Evolutionary conservation across 30 jellyfish, hydroid and myxozoan genomes (phyloP).

Genomic region (Aurelia sp.): DNA sequence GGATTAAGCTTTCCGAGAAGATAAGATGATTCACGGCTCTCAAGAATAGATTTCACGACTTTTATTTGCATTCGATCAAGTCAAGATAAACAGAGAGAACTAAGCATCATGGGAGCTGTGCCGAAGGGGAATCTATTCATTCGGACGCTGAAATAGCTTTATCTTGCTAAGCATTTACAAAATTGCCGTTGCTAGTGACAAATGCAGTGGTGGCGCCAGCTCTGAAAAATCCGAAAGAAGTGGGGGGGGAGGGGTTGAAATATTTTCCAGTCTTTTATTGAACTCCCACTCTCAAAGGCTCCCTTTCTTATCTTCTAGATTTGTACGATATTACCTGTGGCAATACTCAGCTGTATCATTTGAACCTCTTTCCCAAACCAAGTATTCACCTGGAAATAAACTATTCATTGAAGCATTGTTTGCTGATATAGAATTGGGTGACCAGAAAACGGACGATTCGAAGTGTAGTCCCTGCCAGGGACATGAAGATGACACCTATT

Average conservation of each 20-base stretch:
- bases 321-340: conserved; percentile 55
- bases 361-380: conserved; percentile 33
- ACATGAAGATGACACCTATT: conserved; percentile 3
- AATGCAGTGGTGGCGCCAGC: too few species aligned
- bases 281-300: too few species aligned
- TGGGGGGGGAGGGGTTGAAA: too few species aligned
- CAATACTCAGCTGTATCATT: conserved; percentile 51
- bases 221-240: too few species aligned
- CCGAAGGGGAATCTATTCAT: not conserved
- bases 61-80: too few species aligned
- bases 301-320: conserved; percentile 4
- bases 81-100: too few species aligned
- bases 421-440: conserved; percentile 43
- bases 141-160: not conserved
- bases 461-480: not conserved
- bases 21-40: too few species aligned
- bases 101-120: too few species aligned
- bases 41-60: too few species aligned
- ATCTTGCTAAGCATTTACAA: not conserved
- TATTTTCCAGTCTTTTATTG: too few species aligned
- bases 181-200: not conserved
- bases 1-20: too few species aligned
- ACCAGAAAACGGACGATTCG: not conserved
- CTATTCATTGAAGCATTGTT: conserved; percentile 6
- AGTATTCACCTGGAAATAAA: not conserved